A percentile compares a stretch with the other conserved stretches of the same genome.
These are phyloP conservation scores for Pseudoips prasinana DNA, from an alignment of 2,888 invertebrate species.

Conservation along the genomic window DNA sequence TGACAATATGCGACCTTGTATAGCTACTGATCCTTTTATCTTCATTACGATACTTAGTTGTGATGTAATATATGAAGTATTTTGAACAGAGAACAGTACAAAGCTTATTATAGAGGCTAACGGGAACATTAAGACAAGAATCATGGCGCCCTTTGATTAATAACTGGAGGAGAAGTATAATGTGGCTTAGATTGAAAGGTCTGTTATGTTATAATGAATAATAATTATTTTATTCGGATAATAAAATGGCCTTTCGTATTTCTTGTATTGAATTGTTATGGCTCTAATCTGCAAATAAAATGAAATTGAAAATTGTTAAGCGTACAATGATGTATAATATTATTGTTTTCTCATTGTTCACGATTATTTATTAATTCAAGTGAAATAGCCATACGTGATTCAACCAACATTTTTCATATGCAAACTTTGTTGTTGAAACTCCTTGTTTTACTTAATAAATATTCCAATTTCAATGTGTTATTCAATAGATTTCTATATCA, in stretches of 20 bases:
- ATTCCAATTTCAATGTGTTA: no score
- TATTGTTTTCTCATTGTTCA: no score
- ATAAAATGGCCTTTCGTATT: slow-evolving; percentile 21
- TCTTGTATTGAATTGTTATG: slow-evolving; percentile 26
- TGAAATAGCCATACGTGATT: no score
- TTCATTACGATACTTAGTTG: slow-evolving; percentile 36
- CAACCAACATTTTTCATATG: no score
- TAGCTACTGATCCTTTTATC: slow-evolving; percentile 53
- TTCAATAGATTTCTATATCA: no score
- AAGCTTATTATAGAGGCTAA: slow-evolving; percentile 35
- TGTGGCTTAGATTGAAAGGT: no score
- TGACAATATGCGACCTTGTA: slow-evolving; percentile 53
- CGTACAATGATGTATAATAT: no score
- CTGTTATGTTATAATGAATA: no score
- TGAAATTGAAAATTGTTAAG: slow-evolving; percentile 23
- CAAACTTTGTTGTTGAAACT: no score
- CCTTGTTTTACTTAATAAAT: no score
- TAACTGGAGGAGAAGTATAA: slow-evolving; percentile 17
- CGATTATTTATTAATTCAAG: no score
- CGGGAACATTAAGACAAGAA: slow-evolving; percentile 29
- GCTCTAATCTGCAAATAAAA: slow-evolving; percentile 20
- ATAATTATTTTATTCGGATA: no score
- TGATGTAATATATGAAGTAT: slow-evolving; percentile 48
- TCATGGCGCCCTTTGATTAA: slow-evolving; percentile 25
- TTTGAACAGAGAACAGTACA: slow-evolving; percentile 31